Evolutionary conservation across 2,888 invertebrate species (phyloP).

Genomic region (Thymelicus lineola): DNA sequence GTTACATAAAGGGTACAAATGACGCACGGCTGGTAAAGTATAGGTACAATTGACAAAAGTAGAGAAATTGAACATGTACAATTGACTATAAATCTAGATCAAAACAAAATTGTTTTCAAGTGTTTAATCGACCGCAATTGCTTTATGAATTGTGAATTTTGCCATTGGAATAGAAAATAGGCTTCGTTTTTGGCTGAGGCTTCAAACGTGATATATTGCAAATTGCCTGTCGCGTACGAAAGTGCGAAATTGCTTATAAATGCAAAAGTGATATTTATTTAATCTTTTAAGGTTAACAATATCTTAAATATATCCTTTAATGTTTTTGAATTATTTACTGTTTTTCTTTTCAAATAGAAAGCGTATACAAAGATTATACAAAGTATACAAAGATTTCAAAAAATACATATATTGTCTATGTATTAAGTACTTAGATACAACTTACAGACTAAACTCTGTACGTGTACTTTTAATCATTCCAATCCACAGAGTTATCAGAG

Average conservation of each 20-base stretch:
- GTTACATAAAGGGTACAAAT: too few relatives aligned
- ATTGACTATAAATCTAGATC: background rate
- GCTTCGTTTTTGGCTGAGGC: slow-evolving; percentile 15
- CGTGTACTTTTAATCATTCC: too few relatives aligned
- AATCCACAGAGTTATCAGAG: too few relatives aligned
- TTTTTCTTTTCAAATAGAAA: too few relatives aligned
- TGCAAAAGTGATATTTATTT: slow-evolving; percentile 16
- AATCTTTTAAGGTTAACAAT: slow-evolving; percentile 17
- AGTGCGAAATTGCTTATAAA: slow-evolving; percentile 24
- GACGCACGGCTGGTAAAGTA: too few relatives aligned
- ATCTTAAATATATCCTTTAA: background rate
- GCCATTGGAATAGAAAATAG: slow-evolving; percentile 23
- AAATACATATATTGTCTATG: too few relatives aligned
- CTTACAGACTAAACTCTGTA: too few relatives aligned
- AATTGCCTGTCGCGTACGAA: slow-evolving; percentile 29
- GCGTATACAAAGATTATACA: too few relatives aligned
- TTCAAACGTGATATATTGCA: slow-evolving; percentile 35
- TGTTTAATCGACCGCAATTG: background rate
- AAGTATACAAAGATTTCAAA: too few relatives aligned
- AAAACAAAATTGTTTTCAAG: background rate
- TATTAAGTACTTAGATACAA: too few relatives aligned
- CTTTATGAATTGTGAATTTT: slow-evolving; percentile 21
- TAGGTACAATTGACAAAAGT: too few relatives aligned
- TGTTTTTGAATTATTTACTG: too few relatives aligned
- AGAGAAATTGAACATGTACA: background rate